phyloP scores from a whole-genome alignment of 2,113 vertebrate species.

The Plecotus auritus region DNA sequence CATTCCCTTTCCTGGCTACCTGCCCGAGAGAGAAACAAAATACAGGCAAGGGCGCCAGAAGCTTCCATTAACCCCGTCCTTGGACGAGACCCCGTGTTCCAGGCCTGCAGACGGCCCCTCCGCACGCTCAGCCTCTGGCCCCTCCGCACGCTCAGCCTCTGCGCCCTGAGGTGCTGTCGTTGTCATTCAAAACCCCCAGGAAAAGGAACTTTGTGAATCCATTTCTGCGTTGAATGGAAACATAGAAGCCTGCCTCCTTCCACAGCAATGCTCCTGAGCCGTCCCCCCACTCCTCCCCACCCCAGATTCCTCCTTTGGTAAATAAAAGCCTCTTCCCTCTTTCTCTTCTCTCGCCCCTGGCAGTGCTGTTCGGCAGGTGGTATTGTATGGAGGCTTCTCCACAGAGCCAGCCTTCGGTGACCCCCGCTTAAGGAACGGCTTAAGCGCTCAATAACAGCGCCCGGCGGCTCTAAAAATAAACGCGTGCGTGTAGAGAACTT shows the following conservation, averaged over 20 bases:
- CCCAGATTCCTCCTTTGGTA: conserved; percentile 58
- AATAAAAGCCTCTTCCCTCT: conserved; percentile 44
- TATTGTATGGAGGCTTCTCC: conserved; percentile 63
- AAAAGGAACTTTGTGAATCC: conserved; percentile 48
- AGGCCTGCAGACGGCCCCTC: neutral
- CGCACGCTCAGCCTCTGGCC: neutral
- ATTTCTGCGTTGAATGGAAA: conserved; percentile 60
- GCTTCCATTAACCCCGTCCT: neutral
- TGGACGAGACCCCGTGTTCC: neutral
- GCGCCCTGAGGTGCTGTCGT: neutral
- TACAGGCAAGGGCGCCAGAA: fast-evolving
- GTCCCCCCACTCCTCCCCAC: too few species aligned
- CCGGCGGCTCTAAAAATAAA: conserved; percentile 71
- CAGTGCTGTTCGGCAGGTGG: neutral
- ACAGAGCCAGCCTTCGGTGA: conserved; percentile 54
- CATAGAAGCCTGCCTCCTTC: conserved; percentile 60
- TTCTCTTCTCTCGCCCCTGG: neutral
- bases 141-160: neutral
- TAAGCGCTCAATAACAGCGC: conserved; percentile 65
- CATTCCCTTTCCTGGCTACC: neutral
- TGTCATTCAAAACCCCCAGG: conserved; percentile 42
- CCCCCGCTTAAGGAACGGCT: conserved; percentile 32
- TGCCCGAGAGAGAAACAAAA: neutral
- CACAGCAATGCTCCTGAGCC: conserved; percentile 34
- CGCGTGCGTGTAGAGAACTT: conserved; percentile 67